phyloP scores from a whole-genome alignment of 2,888 invertebrate species.

The Sphecodes monilicornis region DNA sequence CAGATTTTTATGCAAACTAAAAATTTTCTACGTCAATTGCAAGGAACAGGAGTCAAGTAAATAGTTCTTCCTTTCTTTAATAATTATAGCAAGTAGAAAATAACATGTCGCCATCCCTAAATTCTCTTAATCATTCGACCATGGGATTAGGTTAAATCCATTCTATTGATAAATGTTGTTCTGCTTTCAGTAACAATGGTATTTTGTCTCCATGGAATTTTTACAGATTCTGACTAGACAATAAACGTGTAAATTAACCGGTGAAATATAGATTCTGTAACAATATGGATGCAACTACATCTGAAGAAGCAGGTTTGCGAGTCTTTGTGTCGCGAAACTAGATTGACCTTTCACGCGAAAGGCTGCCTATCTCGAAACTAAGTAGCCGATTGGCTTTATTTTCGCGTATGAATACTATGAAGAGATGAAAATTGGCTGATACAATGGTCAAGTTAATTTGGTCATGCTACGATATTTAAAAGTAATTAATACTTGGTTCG shows the following conservation, averaged over 20 bases:
- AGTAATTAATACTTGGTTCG: not conserved
- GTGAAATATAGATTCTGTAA: not conserved
- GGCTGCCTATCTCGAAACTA: slow-evolving; percentile 18
- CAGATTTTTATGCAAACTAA: not conserved
- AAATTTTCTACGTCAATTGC: not conserved
- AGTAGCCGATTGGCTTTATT: slow-evolving; percentile 24
- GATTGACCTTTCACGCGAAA: slow-evolving; percentile 16
- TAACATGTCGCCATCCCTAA: not conserved
- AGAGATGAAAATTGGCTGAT: slow-evolving; percentile 11
- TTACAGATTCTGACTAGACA: not conserved
- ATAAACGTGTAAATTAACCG: slow-evolving; percentile 2
- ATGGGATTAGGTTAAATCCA: too few species aligned
- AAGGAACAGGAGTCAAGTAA: not conserved
- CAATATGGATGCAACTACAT: not conserved
- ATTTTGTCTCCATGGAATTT: not conserved
- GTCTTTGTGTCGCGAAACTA: slow-evolving; percentile 28
- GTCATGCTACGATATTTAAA: not conserved
- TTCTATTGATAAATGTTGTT: not conserved
- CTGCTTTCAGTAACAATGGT: not conserved
- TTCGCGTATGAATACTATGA: not conserved
- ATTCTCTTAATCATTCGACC: not conserved
- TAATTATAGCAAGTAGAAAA: not conserved
- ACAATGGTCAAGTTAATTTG: not conserved
- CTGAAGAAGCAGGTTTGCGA: not conserved
- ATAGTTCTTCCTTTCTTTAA: not conserved